Evolutionary conservation across 2,113 vertebrate species (phyloP).

Genomic region (Corydoras maculifer): DNA sequence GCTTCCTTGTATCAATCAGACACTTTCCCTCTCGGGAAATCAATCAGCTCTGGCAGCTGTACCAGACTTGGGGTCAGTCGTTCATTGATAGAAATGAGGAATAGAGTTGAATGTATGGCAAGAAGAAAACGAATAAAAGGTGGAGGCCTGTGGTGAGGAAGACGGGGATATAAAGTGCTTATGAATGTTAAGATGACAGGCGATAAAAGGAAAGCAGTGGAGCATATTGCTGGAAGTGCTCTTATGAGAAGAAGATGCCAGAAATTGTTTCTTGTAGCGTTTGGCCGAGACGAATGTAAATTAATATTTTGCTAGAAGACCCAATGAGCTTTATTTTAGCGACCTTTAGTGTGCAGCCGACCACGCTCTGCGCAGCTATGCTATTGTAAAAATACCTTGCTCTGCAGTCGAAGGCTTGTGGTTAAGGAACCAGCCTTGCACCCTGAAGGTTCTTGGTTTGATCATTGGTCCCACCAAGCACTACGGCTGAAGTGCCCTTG

Average conservation of each 20-base stretch:
- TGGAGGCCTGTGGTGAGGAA: not conserved
- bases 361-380: too few species aligned
- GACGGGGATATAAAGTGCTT: not conserved
- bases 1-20: constrained; percentile 37
- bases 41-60: constrained; percentile 27
- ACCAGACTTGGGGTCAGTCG: constrained; percentile 7
- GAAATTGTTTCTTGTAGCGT: not conserved
- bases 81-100: not conserved
- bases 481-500: too few species aligned
- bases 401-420: too few species aligned
- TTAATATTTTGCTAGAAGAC: too few species aligned
- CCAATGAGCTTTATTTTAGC: too few species aligned
- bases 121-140: not conserved
- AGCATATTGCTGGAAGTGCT: constrained; percentile 9
- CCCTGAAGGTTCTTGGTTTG: too few species aligned
- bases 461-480: too few species aligned
- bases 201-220: constrained; percentile 6
- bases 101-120: not conserved
- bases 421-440: too few species aligned
- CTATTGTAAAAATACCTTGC: too few species aligned
- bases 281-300: not conserved
- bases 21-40: constrained; percentile 18
- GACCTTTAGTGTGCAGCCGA: too few species aligned
- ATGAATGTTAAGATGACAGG: constrained; percentile 21
- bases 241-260: not conserved